Base-by-base conservation (phyloP, 1,140 invertebrate species). In the Eubasilissa regina region DNA sequence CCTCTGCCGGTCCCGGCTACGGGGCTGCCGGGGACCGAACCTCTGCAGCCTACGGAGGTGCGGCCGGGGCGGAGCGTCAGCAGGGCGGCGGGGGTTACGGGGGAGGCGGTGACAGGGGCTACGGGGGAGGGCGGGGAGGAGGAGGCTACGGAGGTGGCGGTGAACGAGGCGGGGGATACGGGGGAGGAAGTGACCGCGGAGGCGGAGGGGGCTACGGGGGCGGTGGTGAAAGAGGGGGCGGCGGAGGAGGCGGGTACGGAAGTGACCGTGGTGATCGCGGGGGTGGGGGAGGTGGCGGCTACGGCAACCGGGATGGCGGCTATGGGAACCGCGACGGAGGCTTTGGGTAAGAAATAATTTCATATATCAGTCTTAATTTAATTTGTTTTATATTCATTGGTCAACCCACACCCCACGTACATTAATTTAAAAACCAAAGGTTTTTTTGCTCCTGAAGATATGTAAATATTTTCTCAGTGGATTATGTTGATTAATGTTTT, bases 11-110 rank as follows among this genome's bases (percentile, higher is more conserved):
- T 47, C 21, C 85, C 80, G 87, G 87, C 56, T 86, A 89, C 68
- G 90, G 90, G 19, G 85, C 66, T 17, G 62, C 68, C 83, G 88
- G 91, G 83, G 91, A 89, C 82, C 84, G 84, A 77, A 85, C 87
- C 82, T 85, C 87, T 77, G 86, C 87, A 0, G 85, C 84, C 17
- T 84, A 72, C 60, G 86, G 90, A 66, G 84, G 80, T 6, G 60
- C 53, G 3, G 55, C 64, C 15, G 53, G 80, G 43, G 44, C 70
- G n/a, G 80, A 77, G 0, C 68, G 80, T 47, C 84, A 87, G 70
- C 84, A 87, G 53, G 85, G 86, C 55, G 86, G 87, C 45, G 85
- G 89, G 4, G 75, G 77, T 4, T 89, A 91, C 44, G 66, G 73
- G 11, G 75, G 74, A n/a, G 89, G 91, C 80, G 87, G 89, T 55